phyloP scores from a whole-genome alignment of 2,113 vertebrate genomes.

The Sigmodon hispidus region DNA sequence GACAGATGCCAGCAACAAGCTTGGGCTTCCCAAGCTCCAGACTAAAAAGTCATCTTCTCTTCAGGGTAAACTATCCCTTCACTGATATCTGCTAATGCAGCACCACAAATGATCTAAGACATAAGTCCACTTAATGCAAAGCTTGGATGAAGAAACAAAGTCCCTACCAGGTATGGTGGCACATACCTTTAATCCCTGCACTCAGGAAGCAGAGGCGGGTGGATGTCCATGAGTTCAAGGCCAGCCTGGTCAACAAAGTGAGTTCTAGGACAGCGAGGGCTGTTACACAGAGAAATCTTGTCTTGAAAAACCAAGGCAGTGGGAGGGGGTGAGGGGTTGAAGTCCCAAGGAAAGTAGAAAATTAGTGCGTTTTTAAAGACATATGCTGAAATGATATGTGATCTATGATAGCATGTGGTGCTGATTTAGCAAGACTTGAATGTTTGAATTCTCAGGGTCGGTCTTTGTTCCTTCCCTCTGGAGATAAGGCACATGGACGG shows the following conservation, averaged over 20 bases:
- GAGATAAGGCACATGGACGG: not conserved
- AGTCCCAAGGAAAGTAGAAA: not conserved
- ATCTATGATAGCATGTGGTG: not conserved
- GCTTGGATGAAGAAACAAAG: not conserved
- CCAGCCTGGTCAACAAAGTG: not conserved
- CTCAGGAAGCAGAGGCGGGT: not conserved
- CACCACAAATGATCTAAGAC: not conserved
- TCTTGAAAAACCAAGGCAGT: not conserved
- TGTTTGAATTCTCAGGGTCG: not conserved
- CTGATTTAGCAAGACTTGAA: not conserved
- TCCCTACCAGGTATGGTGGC: not conserved
- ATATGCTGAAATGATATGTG: not conserved
- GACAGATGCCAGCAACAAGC: too few species aligned
- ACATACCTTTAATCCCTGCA: not conserved
- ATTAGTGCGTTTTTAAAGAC: not conserved
- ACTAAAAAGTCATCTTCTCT: not conserved
- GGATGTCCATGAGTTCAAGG: not conserved
- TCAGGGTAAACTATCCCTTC: not conserved
- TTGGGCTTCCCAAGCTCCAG: not conserved
- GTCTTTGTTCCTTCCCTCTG: not conserved
- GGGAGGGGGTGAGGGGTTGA: not conserved
- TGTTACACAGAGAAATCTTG: not conserved
- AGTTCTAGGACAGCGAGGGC: not conserved
- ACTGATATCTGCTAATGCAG: not conserved
- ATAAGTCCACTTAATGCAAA: not conserved